Percentiles rank a stretch among this genome's conserved stretches.
These are phyloP conservation scores for Gouania willdenowi DNA, from an alignment of 2,797 vertebrate genomes.

Conservation along the genomic window DNA sequence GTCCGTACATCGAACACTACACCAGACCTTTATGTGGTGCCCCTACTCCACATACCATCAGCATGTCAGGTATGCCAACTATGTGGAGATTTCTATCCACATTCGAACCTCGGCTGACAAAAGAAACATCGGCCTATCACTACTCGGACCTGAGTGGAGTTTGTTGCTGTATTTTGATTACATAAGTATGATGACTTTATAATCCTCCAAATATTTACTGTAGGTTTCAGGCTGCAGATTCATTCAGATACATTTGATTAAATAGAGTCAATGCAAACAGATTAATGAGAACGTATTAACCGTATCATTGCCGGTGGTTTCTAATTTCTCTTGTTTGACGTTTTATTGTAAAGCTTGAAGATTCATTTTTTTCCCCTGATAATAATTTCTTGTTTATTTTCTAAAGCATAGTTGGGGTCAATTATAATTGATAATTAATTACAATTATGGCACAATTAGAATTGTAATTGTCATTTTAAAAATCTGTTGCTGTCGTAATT, in stretches of 20 bases:
- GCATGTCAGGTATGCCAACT: conserved; percentile 48
- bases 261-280: neutral
- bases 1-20: neutral
- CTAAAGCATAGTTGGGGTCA: too few relatives aligned
- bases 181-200: conserved; percentile 38
- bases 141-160: conserved; percentile 11
- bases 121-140: conserved; percentile 3
- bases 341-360: too few relatives aligned
- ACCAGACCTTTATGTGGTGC: conserved; percentile 4
- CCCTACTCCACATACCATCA: conserved; percentile 24
- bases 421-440: too few relatives aligned
- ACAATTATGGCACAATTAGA: too few relatives aligned
- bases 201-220: conserved; percentile 56
- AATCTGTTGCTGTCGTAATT: too few relatives aligned
- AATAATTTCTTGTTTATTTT: too few relatives aligned
- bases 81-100: conserved; percentile 42
- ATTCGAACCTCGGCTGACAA: conserved; percentile 30
- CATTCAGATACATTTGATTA: neutral
- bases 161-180: conserved; percentile 32
- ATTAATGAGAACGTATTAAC: too few relatives aligned
- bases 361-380: too few relatives aligned
- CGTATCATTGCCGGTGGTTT: too few relatives aligned
- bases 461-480: too few relatives aligned
- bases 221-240: conserved; percentile 12
- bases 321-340: too few relatives aligned